phyloP scores from a whole-genome alignment of 1,140 invertebrate genomes.

The Procambarus clarkii region DNA sequence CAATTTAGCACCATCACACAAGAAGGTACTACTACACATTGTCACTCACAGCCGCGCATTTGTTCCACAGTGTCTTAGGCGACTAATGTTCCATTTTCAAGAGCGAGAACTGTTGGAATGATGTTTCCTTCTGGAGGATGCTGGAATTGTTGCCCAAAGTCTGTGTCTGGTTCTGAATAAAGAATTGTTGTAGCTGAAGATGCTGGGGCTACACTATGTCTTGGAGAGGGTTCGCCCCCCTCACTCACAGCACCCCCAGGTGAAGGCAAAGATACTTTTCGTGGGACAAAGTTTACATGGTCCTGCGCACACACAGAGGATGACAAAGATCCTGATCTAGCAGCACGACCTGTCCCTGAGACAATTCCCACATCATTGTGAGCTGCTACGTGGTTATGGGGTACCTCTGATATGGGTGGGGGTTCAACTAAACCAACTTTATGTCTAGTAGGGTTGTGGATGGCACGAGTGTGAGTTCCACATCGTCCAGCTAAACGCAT shows the following conservation, averaged over 20 bases:
- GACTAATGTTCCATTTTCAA: conserved; percentile 49
- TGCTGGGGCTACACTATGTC: conserved; percentile 61
- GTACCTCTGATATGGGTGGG: conserved; percentile 9
- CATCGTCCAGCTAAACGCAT: conserved; percentile 45
- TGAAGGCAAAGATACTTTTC: conserved; percentile 59
- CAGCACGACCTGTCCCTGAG: conserved; percentile 32
- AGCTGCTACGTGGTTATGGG: conserved; percentile 17
- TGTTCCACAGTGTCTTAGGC: conserved; percentile 31
- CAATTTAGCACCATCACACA: conserved; percentile 56
- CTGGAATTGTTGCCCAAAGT: conserved; percentile 43
- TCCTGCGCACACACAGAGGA: conserved; percentile 42
- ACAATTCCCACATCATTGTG: conserved; percentile 19
- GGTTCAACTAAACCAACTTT: conserved; percentile 49
- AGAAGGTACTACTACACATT: conserved; percentile 34
- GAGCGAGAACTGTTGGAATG: background rate
- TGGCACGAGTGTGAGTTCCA: conserved; percentile 34
- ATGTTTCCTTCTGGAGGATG: conserved; percentile 31
- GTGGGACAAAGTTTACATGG: conserved; percentile 51
- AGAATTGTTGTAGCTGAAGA: conserved; percentile 62
- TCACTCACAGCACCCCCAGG: conserved; percentile 58
- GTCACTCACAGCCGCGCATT: conserved; percentile 49
- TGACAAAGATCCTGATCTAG: conserved; percentile 55
- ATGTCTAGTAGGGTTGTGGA: conserved; percentile 45
- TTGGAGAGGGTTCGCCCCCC: conserved; percentile 59
- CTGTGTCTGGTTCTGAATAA: conserved; percentile 64